These are phyloP conservation scores for Malaclemys terrapin DNA, from an alignment of 2,113 vertebrate species.

Conservation along the genomic window DNA sequence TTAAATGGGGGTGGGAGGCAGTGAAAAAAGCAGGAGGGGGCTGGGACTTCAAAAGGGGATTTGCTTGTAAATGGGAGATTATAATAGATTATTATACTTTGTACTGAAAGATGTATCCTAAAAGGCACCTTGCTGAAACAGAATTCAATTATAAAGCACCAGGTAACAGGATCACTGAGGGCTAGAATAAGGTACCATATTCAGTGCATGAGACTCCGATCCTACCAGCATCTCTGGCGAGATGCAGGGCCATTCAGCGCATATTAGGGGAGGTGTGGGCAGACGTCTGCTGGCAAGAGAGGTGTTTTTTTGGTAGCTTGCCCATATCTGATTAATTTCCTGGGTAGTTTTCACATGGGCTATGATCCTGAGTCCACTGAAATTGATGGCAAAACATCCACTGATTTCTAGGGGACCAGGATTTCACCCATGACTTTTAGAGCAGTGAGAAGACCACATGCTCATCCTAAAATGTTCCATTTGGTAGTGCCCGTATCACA, in stretches of 20 bases:
- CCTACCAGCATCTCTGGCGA: too few relatives aligned
- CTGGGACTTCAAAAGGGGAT: background rate
- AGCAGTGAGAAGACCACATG: background rate
- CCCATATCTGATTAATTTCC: rapidly evolving
- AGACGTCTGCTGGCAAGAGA: too few relatives aligned
- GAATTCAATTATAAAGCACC: too few relatives aligned
- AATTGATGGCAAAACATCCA: background rate
- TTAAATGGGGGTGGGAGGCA: background rate
- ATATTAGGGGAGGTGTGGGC: too few relatives aligned
- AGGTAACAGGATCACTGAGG: too few relatives aligned
- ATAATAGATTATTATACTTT: too few relatives aligned
- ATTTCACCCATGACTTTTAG: background rate
- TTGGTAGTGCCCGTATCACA: too few relatives aligned
- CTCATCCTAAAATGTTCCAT: background rate
- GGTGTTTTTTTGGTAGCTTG: rapidly evolving
- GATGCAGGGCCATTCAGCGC: too few relatives aligned
- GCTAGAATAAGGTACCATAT: too few relatives aligned
- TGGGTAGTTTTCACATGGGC: rapidly evolving
- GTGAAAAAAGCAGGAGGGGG: background rate
- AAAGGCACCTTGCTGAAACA: too few relatives aligned
- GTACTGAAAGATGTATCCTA: too few relatives aligned
- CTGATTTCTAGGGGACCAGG: rapidly evolving
- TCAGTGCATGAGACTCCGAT: too few relatives aligned
- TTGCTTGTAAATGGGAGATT: background rate
- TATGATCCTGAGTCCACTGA: rapidly evolving